Base-by-base conservation (phyloP, 2,113 vertebrate species). In the Sinosuthora webbiana region DNA sequence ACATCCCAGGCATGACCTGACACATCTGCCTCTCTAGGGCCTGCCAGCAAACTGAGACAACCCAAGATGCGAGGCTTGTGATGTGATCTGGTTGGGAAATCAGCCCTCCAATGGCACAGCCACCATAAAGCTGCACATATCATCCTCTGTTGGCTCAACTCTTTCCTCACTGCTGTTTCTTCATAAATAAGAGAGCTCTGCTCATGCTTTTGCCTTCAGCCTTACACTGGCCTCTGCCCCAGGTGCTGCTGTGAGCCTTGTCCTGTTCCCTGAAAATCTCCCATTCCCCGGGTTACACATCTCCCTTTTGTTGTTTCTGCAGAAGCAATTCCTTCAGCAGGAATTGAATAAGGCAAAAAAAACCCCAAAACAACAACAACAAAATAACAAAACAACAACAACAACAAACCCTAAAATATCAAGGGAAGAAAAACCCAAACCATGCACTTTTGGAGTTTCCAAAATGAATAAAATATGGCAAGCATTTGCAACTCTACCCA, bases 1-100 rank as follows among this genome's bases (percentile, higher is more conserved):
- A 7, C 4, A 2, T 7, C 10, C 63, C 50, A 89, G 0, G 0
- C 4, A 3, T 28, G 71, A 60, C 62, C 21, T 1, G 2, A 35
- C n/a, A 45, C 16, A 33, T 11, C n/a, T 22, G 31, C 37, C 41
- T 63, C 22, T 41, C 24, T 24, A 44, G 2, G 2, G 45, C 30
- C 44, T 69, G 47, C 45, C 56, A 55, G 91, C 80, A 89, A 71
- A 64, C n/a, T 13, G 60, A 88, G 52, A 71, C 83, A 93, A 59
- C 10, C 41, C 6, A 6, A 42, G 27, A 33, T 80, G 45, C 50
- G 60, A 83, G 50, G 59, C n/a, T 56, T 71, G 11, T 56, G 37
- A n/a, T 0, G 0, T 4, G 6, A 83, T 44, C n/a, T 16, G 31
- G 6, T 16, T 35, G 15, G 50, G 69, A 83, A 85, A 88, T 10